phyloP scores from a whole-genome alignment of 2,113 vertebrate species.

The Ochotona curzoniae region DNA sequence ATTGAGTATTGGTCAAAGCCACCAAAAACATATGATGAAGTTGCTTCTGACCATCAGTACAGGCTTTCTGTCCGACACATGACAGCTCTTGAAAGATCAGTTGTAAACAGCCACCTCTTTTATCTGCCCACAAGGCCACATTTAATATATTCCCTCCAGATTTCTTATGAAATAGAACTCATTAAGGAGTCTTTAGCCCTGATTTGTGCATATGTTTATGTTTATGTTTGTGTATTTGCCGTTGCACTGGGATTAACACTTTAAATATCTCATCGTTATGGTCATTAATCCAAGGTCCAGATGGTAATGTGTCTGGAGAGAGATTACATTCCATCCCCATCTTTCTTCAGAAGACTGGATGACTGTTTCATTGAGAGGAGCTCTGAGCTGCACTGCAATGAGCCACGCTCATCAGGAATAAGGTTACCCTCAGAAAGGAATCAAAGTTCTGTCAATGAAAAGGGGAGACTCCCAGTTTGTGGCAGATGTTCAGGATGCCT shows the following conservation, averaged over 20 bases:
- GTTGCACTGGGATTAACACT: slow-evolving; percentile 27
- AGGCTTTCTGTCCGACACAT: not conserved
- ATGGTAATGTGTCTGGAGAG: slow-evolving; percentile 27
- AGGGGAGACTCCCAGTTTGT: not conserved
- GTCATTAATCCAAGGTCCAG: slow-evolving; percentile 51
- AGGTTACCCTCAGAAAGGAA: not conserved
- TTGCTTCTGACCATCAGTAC: not conserved
- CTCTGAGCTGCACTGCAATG: not conserved
- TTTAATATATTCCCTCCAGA: not conserved
- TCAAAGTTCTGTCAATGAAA: not conserved
- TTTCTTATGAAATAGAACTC: slow-evolving; percentile 5
- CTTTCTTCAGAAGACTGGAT: slow-evolving; percentile 23
- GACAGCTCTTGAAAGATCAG: not conserved
- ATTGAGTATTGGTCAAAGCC: not conserved
- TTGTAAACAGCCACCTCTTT: not conserved
- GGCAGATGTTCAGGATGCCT: not conserved
- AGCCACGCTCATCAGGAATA: not conserved
- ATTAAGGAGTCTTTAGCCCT: slow-evolving; percentile 13
- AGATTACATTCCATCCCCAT: slow-evolving; percentile 48
- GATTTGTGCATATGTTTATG: slow-evolving; percentile 30
- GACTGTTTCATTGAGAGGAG: not conserved
- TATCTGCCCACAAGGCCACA: not conserved
- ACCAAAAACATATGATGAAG: slow-evolving; percentile 9
- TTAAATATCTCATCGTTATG: slow-evolving; percentile 18
- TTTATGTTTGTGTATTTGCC: slow-evolving; percentile 1